phyloP scores from a whole-genome alignment of 2,797 vertebrate genomes.

The Aulostomus chinensis region DNA sequence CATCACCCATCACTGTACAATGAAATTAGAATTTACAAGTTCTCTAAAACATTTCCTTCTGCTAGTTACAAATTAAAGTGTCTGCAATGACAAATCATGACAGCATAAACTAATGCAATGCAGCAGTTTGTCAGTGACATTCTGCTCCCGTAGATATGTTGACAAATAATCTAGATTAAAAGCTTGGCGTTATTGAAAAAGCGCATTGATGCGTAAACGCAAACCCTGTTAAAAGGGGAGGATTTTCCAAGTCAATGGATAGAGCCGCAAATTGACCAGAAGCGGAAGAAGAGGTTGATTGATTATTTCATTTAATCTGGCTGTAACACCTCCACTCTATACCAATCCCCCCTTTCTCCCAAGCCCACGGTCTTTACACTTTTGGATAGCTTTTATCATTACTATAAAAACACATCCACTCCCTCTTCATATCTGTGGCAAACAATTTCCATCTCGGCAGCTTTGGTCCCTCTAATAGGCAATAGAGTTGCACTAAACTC shows the following conservation, averaged over 20 bases:
- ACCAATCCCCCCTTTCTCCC: conserved; percentile 33
- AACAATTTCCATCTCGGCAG: conserved; percentile 60
- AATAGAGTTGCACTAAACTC: conserved; percentile 57
- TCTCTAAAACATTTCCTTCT: too few species aligned
- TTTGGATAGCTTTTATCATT: too few species aligned
- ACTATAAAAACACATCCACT: too few species aligned
- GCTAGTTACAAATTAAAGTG: too few species aligned
- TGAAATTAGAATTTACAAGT: too few species aligned
- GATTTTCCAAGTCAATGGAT: conserved; percentile 56
- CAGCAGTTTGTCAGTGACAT: conserved; percentile 9
- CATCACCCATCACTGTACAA: too few species aligned
- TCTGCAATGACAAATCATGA: conserved; percentile 3
- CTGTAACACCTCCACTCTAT: conserved; percentile 53
- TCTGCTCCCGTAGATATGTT: conserved; percentile 13
- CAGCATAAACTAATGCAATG: conserved; percentile 1
- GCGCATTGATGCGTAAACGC: conserved; percentile 33
- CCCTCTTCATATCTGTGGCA: conserved; percentile 62
- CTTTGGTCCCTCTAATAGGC: conserved; percentile 56
- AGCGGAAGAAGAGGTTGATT: conserved; percentile 55
- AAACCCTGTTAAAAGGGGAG: conserved; percentile 37
- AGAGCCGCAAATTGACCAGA: conserved; percentile 50
- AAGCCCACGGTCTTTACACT: conserved; percentile 31
- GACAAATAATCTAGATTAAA: conserved; percentile 19
- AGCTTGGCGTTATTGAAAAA: conserved; percentile 29
- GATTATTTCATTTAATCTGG: conserved; percentile 64